Evolutionary conservation across 2,113 vertebrate genomes (phyloP).

Genomic region (Charina bottae): DNA sequence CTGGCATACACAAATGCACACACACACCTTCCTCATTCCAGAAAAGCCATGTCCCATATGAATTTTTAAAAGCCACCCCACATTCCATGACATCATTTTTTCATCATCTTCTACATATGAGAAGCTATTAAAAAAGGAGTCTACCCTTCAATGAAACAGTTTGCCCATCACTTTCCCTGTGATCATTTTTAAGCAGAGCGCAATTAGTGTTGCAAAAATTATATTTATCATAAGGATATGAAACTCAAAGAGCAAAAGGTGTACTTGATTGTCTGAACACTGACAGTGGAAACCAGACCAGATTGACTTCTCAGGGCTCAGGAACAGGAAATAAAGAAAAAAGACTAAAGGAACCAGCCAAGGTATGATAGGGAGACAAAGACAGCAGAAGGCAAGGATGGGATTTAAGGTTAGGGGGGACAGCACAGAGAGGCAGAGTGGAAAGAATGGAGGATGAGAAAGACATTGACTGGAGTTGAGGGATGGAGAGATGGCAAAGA

Average conservation of each 20-base stretch:
- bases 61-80: neutral
- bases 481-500: neutral
- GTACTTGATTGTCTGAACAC: neutral
- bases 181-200: neutral
- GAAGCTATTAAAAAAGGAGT: neutral
- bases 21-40: neutral
- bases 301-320: neutral
- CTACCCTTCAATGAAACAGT: neutral
- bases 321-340: neutral
- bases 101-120: neutral
- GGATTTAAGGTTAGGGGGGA: neutral
- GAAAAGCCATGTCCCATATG: neutral
- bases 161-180: neutral
- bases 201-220: neutral
- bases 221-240: neutral
- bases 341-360: neutral
- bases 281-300: neutral
- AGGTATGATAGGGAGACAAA: neutral
- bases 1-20: neutral
- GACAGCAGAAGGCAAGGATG: neutral
- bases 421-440: neutral
- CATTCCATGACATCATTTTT: neutral
- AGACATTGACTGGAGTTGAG: neutral
- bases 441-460: neutral
- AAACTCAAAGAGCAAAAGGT: neutral